Evolutionary conservation across 2,113 vertebrate genomes (phyloP), one percentile per base, ranked within the genome.

Genomic region (Falcunculus frontatus): DNA sequence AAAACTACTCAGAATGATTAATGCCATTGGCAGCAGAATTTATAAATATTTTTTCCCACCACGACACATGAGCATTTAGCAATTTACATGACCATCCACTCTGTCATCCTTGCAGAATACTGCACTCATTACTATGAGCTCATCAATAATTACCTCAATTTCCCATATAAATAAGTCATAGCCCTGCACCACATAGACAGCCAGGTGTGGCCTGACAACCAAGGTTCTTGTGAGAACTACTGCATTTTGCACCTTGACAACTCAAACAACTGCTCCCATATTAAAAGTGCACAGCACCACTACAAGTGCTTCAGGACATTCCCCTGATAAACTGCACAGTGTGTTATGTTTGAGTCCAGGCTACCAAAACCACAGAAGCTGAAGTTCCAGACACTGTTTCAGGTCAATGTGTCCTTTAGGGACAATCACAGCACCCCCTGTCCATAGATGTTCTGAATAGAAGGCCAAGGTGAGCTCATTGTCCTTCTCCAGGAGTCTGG

Each of bases 381-480:
- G 20, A 87, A 80, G 16, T 35, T 52, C 12, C 57, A 73, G 60
- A 60, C 11, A 25, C 10, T 41, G 18, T 11, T 8, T 52, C 57
- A 56, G 10, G 37, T 32, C 17, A 59, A 5, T 2, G 4, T 13
- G 5, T 21, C 20, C 41, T 65, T 30, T 46, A 59, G 59, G 30
- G 27, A 68, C 19, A 53, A 30, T 8, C 8, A 68, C 64, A 77
- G 22, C 16, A 90, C 0, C 7, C 16, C 1, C 33, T 64, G 26
- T 4, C 20, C 25, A 50, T 0, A 1, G 53, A 37, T 30, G 14
- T 4, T 88, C 16, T 27, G 33, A 89, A 44, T 13, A 41, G 16
- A 77, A 77, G 1, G 7, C 29, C 0, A 0, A 25, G 8, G 32
- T n/a, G 49, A 73, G n/a, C 14, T 37, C 29, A 27, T 1, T 47